phyloP scores from a whole-genome alignment of 2,888 invertebrate genomes.

The Scaptodrosophila latifasciaeformis region DNA sequence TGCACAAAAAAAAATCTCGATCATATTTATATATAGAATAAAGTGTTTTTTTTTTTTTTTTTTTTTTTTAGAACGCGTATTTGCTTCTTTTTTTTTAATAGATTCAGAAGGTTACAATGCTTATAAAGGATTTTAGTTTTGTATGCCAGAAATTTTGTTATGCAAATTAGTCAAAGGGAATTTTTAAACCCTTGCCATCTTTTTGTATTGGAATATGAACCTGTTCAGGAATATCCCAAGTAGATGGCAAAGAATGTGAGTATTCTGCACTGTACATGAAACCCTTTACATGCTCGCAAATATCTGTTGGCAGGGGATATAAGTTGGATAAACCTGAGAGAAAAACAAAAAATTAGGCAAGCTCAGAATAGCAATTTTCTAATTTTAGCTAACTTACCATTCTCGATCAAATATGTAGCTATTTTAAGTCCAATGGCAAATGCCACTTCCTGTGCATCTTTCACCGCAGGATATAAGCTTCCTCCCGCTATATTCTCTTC shows the following conservation, averaged over 20 bases:
- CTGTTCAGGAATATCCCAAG: conserved; percentile 35
- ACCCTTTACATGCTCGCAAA: conserved; percentile 10
- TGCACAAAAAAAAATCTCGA: too few relatives aligned
- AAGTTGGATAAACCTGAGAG: conserved; percentile 3
- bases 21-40: too few relatives aligned
- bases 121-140: too few relatives aligned
- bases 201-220: conserved; percentile 12
- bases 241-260: conserved; percentile 11
- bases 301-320: conserved; percentile 16
- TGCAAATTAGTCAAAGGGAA: background rate
- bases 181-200: background rate
- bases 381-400: too few relatives aligned
- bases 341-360: too few relatives aligned
- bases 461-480: conserved; percentile 33
- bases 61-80: background rate
- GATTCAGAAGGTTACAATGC: too few relatives aligned
- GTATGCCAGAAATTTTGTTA: background rate
- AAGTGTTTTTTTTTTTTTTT: conserved; percentile 6
- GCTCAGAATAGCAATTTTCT: too few relatives aligned
- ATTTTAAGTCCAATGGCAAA: conserved; percentile 24
- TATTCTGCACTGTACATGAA: conserved; percentile 21
- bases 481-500: conserved; percentile 6
- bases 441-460: conserved; percentile 30
- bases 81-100: background rate
- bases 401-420: conserved; percentile 22